Base-by-base conservation (phyloP, 2,888 invertebrate genomes). In the Cerceris rybyensis region DNA sequence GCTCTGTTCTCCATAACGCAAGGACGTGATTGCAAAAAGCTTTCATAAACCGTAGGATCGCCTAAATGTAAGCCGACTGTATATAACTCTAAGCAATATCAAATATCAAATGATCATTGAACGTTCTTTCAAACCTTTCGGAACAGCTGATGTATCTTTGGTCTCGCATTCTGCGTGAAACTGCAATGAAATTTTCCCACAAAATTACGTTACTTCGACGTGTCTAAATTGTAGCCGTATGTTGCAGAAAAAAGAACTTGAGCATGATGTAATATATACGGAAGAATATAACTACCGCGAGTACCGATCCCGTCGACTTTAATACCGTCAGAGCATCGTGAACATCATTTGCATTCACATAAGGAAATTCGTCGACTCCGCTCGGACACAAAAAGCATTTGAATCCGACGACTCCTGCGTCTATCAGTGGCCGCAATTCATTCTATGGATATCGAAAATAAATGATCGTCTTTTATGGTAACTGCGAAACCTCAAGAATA, bases 361-460 rank as follows among this genome's bases (percentile, higher is more conserved):
- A 93, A 0, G 95, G 94, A 88, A 96, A 96, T 89, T 96, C 96
- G 0, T 95, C 95, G 0, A 95, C 94, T 0, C 96, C 95, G 75
- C 95, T 95, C 0, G 95, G 94, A 83, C 95, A 95, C 2, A 96
- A 92, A 77, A 96, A 96, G 88, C 96, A 96, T 92, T 96, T 96
- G 84, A 96, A 95, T 1, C 96, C 96, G 43, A 96, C 95, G 0
- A 96, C 96, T 1, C 96, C 96, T 66, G 94, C 94, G 8, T 93
- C 91, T 0, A 96, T 93, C 76, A 96, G 91, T 8, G 93, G 93
- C 49, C 92, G 90, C 41, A 96, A 90, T 0, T 95, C 94, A 78
- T 93, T 92, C 95, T 95, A 88, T 17, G 88, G 81, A 72, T 68
- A 43, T 9, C 17, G 69, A 57, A 41, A 61, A 54, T 58, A 59